These are phyloP conservation scores for Sycophaga agraensis DNA, from an alignment of 1,140 invertebrate genomes.

Conservation along the genomic window DNA sequence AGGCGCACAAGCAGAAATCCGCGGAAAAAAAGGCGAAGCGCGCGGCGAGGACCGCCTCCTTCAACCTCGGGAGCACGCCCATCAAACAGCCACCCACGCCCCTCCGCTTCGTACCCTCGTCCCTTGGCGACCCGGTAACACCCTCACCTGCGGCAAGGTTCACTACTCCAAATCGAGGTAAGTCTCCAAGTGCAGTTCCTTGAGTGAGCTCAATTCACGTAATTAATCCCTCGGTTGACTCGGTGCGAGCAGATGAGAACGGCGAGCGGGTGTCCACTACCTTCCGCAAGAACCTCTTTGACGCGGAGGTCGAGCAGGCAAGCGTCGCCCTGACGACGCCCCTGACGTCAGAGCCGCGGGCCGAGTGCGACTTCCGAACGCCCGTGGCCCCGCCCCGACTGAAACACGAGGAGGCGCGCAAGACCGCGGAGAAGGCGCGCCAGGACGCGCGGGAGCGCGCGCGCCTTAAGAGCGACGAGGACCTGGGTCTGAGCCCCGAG, in stretches of 20 bases:
- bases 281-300: too few species aligned
- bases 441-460: constrained; percentile 69
- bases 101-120: constrained; percentile 39
- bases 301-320: too few species aligned
- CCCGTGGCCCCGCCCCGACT: constrained; percentile 55
- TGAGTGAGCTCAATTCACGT: too few species aligned
- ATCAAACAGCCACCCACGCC: constrained; percentile 21
- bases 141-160: too few species aligned
- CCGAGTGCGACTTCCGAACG: constrained; percentile 45
- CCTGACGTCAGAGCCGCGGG: too few species aligned
- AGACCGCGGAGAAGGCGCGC: constrained; percentile 63
- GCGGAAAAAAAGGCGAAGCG: constrained; percentile 61
- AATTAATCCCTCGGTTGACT: too few species aligned
- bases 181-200: too few species aligned
- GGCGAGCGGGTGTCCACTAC: too few species aligned
- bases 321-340: too few species aligned
- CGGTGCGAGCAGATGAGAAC: not conserved
- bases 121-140: not conserved
- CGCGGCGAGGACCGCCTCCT: constrained; percentile 50
- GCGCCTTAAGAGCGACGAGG: constrained; percentile 70
- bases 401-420: constrained; percentile 56
- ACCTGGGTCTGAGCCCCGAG: constrained; percentile 72
- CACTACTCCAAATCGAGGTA: too few species aligned
- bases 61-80: constrained; percentile 28
- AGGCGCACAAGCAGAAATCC: constrained; percentile 67